Percentiles rank a stretch among this genome's conserved stretches.
Evolutionary conservation across 2,888 invertebrate genomes (phyloP).

Genomic region (Diarsia mendica): DNA sequence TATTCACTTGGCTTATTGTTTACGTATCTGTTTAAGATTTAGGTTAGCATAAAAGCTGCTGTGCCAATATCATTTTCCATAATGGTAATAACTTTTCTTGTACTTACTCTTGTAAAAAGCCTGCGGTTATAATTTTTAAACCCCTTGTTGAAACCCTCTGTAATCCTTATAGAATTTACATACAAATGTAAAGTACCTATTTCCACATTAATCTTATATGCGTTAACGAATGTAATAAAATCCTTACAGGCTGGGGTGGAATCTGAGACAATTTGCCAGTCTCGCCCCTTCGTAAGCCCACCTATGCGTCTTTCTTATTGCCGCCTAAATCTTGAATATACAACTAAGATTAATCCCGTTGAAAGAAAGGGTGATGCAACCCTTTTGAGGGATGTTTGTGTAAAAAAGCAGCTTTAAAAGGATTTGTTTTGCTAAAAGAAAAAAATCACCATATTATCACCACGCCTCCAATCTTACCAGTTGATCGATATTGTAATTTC

Average conservation of each 20-base stretch:
- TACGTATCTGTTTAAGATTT: not conserved
- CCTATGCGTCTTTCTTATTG: constrained; percentile 90
- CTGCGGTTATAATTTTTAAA: constrained; percentile 58
- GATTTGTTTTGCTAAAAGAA: constrained; percentile 17
- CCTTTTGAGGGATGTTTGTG: constrained; percentile 76
- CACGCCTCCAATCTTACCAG: not conserved
- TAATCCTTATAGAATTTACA: constrained; percentile 78
- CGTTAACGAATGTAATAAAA: constrained; percentile 90
- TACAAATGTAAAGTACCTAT: constrained; percentile 84
- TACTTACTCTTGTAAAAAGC: constrained; percentile 9
- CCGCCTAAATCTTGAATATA: constrained; percentile 90
- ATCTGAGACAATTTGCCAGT: constrained; percentile 89
- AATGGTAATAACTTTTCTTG: constrained; percentile 5
- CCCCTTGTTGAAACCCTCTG: constrained; percentile 57
- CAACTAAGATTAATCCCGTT: constrained; percentile 89
- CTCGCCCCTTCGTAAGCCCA: constrained; percentile 86
- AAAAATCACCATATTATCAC: not conserved
- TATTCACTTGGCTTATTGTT: not conserved
- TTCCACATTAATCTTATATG: constrained; percentile 87
- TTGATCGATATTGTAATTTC: not conserved
- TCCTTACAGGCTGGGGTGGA: constrained; percentile 82
- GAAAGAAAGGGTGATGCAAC: constrained; percentile 88
- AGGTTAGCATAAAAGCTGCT: not conserved
- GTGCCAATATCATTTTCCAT: not conserved
- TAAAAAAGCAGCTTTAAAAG: constrained; percentile 56